Conservation (phyloP, 2,113 vertebrate species). For the Megaceryle maxima region DNA sequence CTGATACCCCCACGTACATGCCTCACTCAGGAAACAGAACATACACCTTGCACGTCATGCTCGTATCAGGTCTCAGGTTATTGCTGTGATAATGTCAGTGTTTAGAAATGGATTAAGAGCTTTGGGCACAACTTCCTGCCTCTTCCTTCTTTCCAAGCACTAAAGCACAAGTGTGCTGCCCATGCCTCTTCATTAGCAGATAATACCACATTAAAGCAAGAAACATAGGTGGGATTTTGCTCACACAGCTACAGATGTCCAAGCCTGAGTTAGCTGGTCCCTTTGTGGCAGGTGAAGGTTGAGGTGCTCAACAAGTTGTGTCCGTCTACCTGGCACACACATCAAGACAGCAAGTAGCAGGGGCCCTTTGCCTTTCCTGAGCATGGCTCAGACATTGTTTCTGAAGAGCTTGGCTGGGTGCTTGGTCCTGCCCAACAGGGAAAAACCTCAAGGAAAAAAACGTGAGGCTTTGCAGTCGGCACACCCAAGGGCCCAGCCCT, state of each 20-base stretch:
- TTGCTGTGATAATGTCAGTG: neutral
- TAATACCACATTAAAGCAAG: neutral
- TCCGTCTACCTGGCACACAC: neutral
- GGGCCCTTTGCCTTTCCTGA: neutral
- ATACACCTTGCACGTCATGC: accelerated
- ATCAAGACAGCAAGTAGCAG: accelerated
- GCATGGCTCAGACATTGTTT: accelerated
- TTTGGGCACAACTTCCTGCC: neutral
- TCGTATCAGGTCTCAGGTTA: neutral
- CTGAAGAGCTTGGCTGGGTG: neutral
- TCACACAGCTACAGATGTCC: neutral
- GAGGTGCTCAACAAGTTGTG: accelerated
- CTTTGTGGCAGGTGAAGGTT: neutral
- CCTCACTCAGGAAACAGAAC: neutral
- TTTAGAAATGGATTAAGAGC: neutral
- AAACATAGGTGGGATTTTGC: accelerated
- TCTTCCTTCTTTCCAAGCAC: neutral
- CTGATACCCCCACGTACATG: accelerated
- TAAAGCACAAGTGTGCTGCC: accelerated
- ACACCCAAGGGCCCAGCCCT: neutral
- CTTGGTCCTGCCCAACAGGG: neutral
- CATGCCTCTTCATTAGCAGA: neutral
- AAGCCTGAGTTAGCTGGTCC: neutral
- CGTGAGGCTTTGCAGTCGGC: accelerated
- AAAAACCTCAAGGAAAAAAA: neutral